Evolutionary conservation across 37 sponge, comb jelly and placozoan species (phyloP).

Genomic region (Amphimedon queenslandica): DNA sequence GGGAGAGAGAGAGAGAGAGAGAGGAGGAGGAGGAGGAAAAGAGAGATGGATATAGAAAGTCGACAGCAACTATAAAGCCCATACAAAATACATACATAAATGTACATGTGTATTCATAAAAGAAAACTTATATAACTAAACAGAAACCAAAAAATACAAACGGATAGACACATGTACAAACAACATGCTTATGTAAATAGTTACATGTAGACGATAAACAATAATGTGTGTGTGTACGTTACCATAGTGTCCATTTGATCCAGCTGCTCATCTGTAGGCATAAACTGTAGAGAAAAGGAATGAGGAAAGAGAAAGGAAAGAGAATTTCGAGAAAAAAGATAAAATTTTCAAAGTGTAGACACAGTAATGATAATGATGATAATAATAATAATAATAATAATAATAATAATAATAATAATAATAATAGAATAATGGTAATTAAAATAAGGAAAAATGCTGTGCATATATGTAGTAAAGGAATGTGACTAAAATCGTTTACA

Average conservation of each 20-base stretch:
- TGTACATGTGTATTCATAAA: not conserved
- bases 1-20: not conserved
- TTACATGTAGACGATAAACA: not conserved
- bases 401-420: no score
- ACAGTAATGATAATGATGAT: no score
- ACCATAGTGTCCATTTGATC: slow-evolving; percentile 45
- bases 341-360: no score
- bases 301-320: no score
- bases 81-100: not conserved
- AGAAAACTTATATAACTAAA: not conserved
- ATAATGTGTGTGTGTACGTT: not conserved
- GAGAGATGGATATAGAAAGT: slow-evolving; percentile 3
- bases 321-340: no score
- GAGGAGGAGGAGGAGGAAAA: not conserved
- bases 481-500: not conserved
- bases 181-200: not conserved
- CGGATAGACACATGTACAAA: not conserved
- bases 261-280: slow-evolving; percentile 38
- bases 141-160: not conserved
- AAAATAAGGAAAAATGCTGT: no score
- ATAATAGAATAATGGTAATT: no score
- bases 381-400: no score
- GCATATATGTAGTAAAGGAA: no score
- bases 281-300: slow-evolving; percentile 26
- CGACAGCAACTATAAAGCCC: not conserved